phyloP scores from a whole-genome alignment of 2,888 invertebrate species.

The Limnephilus marmoratus region DNA sequence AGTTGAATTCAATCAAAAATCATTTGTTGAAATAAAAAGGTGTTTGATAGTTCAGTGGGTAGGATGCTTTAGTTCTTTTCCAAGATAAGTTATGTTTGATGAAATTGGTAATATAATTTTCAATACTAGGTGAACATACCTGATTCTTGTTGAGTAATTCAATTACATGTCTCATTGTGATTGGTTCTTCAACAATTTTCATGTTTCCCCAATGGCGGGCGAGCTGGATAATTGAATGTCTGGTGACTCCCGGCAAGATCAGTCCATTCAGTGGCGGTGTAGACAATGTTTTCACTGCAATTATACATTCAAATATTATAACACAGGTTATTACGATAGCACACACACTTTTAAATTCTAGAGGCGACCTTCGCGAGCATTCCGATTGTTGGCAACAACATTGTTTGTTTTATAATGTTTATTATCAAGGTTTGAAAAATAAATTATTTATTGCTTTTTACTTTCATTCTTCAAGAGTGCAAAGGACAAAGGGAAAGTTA shows the following conservation, averaged over 20 bases:
- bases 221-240: slow-evolving; percentile 91
- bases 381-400: neutral
- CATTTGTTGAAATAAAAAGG: neutral
- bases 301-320: neutral
- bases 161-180: slow-evolving; percentile 91
- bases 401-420: neutral
- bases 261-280: slow-evolving; percentile 96
- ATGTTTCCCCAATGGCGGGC: slow-evolving; percentile 91
- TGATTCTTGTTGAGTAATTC: slow-evolving; percentile 86
- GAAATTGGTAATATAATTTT: neutral
- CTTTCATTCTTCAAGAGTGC: no score
- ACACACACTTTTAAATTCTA: neutral
- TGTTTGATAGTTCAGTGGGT: no score
- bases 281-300: slow-evolving; percentile 89
- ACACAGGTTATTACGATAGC: neutral
- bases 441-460: no score
- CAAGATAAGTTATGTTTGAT: neutral
- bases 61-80: neutral
- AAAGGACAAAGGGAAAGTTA: no score
- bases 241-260: slow-evolving; percentile 96
- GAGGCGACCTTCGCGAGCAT: neutral
- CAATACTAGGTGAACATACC: slow-evolving; percentile 78
- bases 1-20: neutral
- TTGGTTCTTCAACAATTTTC: slow-evolving; percentile 85
- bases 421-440: neutral